Conservation (phyloP, 2,113 vertebrate genomes). For the Chloebia gouldiae region DNA sequence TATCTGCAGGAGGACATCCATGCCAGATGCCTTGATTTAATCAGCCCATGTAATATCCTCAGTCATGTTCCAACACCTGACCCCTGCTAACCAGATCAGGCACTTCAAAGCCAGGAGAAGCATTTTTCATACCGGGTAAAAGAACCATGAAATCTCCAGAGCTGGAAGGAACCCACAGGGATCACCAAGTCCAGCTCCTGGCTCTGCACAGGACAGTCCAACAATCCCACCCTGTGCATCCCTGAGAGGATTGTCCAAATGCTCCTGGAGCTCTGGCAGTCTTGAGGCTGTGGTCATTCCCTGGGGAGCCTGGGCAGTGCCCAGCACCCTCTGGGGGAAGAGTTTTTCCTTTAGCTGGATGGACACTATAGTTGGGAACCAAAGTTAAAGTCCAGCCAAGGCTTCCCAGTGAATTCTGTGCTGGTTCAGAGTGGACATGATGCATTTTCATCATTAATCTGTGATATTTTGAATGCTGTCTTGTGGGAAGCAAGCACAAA, state of each 20-base stretch:
- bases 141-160: not conserved
- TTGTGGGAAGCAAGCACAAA: not conserved
- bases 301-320: not conserved
- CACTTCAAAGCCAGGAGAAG: not conserved
- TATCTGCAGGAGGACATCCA: not conserved
- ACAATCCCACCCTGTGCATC: not conserved
- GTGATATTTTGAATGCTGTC: not conserved
- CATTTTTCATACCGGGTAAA: not conserved
- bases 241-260: accelerated
- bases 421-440: not conserved
- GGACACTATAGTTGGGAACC: not conserved
- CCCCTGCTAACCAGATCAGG: not conserved
- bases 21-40: conserved; percentile 40
- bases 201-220: not conserved
- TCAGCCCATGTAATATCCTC: not conserved
- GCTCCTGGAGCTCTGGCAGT: not conserved
- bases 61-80: not conserved
- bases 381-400: not conserved
- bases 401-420: not conserved
- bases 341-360: not conserved
- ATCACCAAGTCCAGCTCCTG: not conserved
- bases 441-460: not conserved
- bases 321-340: not conserved
- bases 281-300: accelerated
- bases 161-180: not conserved